Evolutionary conservation across 2,113 vertebrate genomes (phyloP), one percentile per base, ranked within the genome.

Genomic region (Saimiri boliviensis): DNA sequence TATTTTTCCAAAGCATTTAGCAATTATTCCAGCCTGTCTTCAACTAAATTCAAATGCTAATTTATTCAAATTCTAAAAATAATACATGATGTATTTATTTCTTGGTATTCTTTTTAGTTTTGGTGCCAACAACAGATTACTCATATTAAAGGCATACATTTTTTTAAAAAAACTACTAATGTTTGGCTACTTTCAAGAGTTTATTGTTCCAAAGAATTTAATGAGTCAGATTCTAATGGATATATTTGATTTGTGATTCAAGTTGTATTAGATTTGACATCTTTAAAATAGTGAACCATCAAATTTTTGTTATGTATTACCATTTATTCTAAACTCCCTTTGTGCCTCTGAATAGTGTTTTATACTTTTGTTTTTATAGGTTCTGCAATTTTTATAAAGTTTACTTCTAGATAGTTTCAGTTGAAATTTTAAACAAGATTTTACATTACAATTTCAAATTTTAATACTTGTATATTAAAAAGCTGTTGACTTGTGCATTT

Each of bases 401-500:
- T 52, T 91, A 71, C 60, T 56, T 85, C n/a, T 86, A 89, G n/a
- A 63, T 54, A 86, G 30, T 71, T 63, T 63, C 45, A 56, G 73
- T 40, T 86, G 35, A 95, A 76, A 83, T 86, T 90, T 70, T 45
- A 74, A 70, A 45, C 76, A 60, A 25, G 19, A 56, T 92, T 89
- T 79, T 77, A 92, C 19, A 84, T 82, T 82, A 60, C 54, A 89
- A 58, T 93, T 89, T 79, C 60, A 89, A 93, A 37, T 4, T 74
- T 56, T 81, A 58, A 37, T 91, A 56, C 13, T 94, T 68, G 45
- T 27, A 79, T 79, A 87, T 71, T 93, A 76, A 83, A 87, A 95
- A 76, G 30, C 35, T 93, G 76, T 71, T 95, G n/a, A 54, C 77
- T 74, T 90, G 23, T 91, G 7, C 19, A 92, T 30, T 96, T 83